Percentiles rank a stretch among this genome's conserved stretches.
phyloP scores from a whole-genome alignment of 1,140 invertebrate species.

The Papilio polytes region DNA sequence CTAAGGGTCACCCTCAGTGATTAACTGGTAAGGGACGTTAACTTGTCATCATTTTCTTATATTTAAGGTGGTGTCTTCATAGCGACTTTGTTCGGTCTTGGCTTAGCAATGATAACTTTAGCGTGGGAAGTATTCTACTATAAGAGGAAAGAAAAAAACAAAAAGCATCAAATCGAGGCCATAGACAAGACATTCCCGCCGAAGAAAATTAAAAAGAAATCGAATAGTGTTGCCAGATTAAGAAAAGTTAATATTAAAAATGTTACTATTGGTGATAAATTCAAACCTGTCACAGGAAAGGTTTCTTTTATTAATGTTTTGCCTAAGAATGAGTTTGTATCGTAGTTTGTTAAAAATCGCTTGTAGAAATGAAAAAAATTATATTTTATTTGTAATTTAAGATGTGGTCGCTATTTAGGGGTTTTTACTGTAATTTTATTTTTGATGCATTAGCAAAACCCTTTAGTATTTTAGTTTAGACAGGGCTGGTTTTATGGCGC shows the following conservation, averaged over 20 bases:
- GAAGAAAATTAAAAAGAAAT: constrained; percentile 77
- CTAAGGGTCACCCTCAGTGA: too few species aligned
- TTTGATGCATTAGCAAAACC: too few species aligned
- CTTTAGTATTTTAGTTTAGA: too few species aligned
- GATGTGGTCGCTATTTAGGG: too few species aligned
- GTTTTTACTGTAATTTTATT: too few species aligned
- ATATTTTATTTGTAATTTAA: too few species aligned
- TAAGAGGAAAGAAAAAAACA: constrained; percentile 85
- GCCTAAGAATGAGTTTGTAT: constrained; percentile 66
- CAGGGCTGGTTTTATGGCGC: too few species aligned
- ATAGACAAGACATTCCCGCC: constrained; percentile 63
- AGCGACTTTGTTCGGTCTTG: constrained; percentile 92
- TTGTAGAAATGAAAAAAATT: too few species aligned
- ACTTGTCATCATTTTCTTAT: constrained; percentile 47
- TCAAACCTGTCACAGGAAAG: constrained; percentile 70
- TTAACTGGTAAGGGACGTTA: neutral
- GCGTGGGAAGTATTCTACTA: constrained; percentile 92
- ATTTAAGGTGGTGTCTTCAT: constrained; percentile 93
- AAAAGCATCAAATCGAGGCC: constrained; percentile 62
- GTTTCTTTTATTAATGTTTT: constrained; percentile 78
- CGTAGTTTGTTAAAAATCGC: constrained; percentile 43
- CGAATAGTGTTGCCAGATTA: constrained; percentile 63
- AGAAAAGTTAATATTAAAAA: constrained; percentile 53
- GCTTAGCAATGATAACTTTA: constrained; percentile 92
- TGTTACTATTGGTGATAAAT: constrained; percentile 76